Percentiles rank a stretch among this genome's conserved stretches.
Evolutionary conservation across 2,888 invertebrate genomes (phyloP).

Genomic region (Rugalucina vietnamica): DNA sequence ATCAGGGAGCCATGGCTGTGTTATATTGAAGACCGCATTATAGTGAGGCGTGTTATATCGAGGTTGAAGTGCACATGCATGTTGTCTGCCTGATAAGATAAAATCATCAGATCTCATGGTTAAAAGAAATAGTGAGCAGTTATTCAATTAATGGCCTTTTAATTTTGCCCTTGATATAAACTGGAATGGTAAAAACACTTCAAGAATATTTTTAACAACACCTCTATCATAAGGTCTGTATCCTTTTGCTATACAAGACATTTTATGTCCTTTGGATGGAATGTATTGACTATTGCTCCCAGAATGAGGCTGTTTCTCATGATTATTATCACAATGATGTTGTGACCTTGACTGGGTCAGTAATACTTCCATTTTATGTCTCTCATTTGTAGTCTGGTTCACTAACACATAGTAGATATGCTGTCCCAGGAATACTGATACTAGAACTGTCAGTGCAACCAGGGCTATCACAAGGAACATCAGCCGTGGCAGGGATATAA

Average conservation of each 20-base stretch:
- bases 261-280: neutral
- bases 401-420: conserved; percentile 77
- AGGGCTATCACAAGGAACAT: conserved; percentile 78
- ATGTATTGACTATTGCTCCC: too few relatives aligned
- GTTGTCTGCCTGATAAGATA: too few relatives aligned
- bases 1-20: too few relatives aligned
- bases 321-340: neutral
- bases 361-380: conserved; percentile 69
- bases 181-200: conserved; percentile 72
- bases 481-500: conserved; percentile 79
- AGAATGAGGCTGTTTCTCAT: neutral
- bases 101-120: too few relatives aligned
- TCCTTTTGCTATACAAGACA: neutral
- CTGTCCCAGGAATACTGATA: conserved; percentile 76
- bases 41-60: too few relatives aligned
- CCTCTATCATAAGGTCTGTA: conserved; percentile 69
- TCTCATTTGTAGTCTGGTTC: conserved; percentile 83
- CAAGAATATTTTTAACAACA: conserved; percentile 70
- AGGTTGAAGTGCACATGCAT: too few relatives aligned
- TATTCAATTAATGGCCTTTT: too few relatives aligned
- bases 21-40: too few relatives aligned
- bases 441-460: conserved; percentile 70
- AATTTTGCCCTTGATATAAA: conserved; percentile 24
- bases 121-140: too few relatives aligned
- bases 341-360: neutral